Evolutionary conservation across 2,888 invertebrate species (phyloP).

Genomic region (Ligdia adustata): DNA sequence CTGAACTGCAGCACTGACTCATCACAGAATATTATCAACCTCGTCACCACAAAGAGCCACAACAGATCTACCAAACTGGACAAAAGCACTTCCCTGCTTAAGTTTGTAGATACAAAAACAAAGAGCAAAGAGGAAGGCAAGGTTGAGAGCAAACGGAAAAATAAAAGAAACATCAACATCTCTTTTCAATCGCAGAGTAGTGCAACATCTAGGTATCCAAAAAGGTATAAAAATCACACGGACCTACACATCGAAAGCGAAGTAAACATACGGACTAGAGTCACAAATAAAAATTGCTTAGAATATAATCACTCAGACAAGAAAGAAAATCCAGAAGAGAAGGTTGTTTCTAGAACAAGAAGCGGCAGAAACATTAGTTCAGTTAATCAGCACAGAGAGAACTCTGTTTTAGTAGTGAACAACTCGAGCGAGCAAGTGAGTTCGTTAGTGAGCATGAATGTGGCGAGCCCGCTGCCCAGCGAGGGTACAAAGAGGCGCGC

Average conservation of each 20-base stretch:
- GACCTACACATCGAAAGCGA: constrained; percentile 24
- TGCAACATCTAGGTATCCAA: constrained; percentile 65
- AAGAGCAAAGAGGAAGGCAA: constrained; percentile 41
- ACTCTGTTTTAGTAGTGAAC: constrained; percentile 59
- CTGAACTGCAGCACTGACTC: constrained; percentile 69
- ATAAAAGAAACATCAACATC: constrained; percentile 51
- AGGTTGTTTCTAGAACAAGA: constrained; percentile 56
- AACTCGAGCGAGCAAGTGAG: constrained; percentile 62
- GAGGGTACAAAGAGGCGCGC: constrained; percentile 45
- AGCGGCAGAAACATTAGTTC: constrained; percentile 63
- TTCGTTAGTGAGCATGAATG: constrained; percentile 63
- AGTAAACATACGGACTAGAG: constrained; percentile 31
- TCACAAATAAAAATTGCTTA: constrained; percentile 44
- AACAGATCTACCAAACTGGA: constrained; percentile 50
- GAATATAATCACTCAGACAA: constrained; percentile 55
- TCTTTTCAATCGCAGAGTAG: constrained; percentile 62
- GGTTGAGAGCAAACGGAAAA: constrained; percentile 34
- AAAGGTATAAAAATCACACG: constrained; percentile 49
- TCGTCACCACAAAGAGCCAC: constrained; percentile 57
- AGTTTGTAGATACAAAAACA: constrained; percentile 58
- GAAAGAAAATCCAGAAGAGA: constrained; percentile 62
- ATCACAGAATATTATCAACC: constrained; percentile 66
- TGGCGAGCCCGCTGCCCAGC: constrained; percentile 45
- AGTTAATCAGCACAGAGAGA: constrained; percentile 52
- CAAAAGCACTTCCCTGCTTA: constrained; percentile 63